phyloP scores from a whole-genome alignment of 64 coral and sea anemone genomes.

The Dendronephthya gigantea region DNA sequence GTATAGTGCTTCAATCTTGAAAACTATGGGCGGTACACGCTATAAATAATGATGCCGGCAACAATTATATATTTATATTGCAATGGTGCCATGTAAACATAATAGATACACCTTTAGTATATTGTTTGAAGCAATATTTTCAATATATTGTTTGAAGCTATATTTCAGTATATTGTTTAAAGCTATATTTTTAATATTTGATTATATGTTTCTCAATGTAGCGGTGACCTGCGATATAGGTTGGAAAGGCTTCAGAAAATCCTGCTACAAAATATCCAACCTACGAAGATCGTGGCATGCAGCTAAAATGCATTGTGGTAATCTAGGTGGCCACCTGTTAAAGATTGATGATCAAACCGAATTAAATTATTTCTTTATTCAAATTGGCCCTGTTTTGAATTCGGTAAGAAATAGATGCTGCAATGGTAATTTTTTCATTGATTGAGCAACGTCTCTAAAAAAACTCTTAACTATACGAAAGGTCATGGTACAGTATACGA shows the following conservation, averaged over 20 bases:
- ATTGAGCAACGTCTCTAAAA: no score
- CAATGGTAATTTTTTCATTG: no score
- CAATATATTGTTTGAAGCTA: no score
- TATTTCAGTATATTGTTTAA: not conserved
- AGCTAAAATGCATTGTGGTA: not conserved
- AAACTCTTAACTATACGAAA: no score
- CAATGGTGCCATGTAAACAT: no score
- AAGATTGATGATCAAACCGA: not conserved
- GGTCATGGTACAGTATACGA: no score
- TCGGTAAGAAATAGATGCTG: not conserved
- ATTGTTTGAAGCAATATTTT: no score
- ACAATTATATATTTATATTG: no score
- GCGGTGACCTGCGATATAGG: slow-evolving; percentile 49
- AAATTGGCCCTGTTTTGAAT: not conserved
- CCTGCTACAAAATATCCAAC: slow-evolving; percentile 54
- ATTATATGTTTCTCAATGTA: slow-evolving; percentile 11
- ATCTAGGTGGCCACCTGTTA: not conserved
- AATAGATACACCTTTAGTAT: no score
- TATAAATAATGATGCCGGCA: no score
- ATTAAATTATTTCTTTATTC: not conserved
- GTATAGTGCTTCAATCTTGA: no score
- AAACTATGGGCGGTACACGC: no score
- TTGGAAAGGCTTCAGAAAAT: slow-evolving; percentile 69
- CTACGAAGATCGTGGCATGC: not conserved
- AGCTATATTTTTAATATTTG: not conserved